Conservation (phyloP, 2,113 vertebrate genomes). For the Cephalopterus ornatus region DNA sequence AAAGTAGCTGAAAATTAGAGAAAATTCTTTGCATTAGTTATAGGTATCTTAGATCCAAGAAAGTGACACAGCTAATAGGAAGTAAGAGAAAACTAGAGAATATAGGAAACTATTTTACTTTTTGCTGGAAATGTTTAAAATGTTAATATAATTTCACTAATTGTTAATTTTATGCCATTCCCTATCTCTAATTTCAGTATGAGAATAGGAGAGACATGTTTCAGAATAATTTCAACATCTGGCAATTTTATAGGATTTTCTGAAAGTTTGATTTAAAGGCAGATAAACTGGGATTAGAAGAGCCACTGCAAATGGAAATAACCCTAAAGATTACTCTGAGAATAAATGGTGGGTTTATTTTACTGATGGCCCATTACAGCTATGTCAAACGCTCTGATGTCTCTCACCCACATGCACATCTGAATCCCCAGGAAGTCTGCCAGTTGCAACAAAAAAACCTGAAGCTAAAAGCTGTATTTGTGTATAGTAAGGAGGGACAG, state of each 20-base stretch:
- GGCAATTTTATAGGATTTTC: not conserved
- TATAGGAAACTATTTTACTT: not conserved
- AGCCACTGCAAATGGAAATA: not conserved
- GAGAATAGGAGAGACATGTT: not conserved
- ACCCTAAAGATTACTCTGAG: not conserved
- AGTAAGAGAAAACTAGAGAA: not conserved
- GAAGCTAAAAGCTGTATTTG: not conserved
- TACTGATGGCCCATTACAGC: not conserved
- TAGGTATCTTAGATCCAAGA: not conserved
- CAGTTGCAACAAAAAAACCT: not conserved
- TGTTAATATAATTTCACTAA: not conserved
- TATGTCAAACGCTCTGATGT: not conserved
- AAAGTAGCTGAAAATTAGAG: conserved; percentile 13
- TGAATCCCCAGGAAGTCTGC: too few relatives aligned
- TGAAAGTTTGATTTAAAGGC: not conserved
- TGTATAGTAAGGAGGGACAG: not conserved
- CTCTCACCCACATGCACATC: not conserved
- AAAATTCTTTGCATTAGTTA: not conserved
- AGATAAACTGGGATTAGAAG: not conserved
- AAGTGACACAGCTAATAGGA: not conserved
- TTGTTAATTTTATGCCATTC: not conserved
- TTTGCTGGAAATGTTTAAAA: not conserved
- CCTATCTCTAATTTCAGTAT: not conserved
- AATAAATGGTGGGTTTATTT: not conserved
- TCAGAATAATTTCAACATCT: not conserved